Conservation (phyloP, 2,888 invertebrate genomes). For the Tenthredo livida region DNA sequence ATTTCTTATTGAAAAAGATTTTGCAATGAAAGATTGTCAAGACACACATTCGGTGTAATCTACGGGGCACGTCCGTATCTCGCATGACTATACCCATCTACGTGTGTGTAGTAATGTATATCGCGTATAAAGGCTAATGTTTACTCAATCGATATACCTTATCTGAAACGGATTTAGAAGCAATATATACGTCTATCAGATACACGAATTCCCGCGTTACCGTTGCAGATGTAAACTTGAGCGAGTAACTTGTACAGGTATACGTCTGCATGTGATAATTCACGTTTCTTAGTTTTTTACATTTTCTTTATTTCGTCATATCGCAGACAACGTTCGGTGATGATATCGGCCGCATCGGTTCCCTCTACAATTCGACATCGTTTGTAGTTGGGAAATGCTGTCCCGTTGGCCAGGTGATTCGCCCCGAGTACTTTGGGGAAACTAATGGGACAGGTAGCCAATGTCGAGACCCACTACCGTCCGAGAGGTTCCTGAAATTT, state of each 20-base stretch:
- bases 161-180: not conserved
- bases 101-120: not conserved
- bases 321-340: conserved; percentile 12
- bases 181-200: not conserved
- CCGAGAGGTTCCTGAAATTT: conserved; percentile 77
- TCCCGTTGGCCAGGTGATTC: conserved; percentile 64
- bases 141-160: conserved; percentile 35
- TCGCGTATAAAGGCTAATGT: not conserved
- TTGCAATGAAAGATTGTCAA: too few species aligned
- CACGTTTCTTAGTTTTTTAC: not conserved
- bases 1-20: too few species aligned
- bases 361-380: conserved; percentile 51
- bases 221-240: not conserved
- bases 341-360: not conserved
- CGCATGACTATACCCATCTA: not conserved
- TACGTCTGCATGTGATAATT: not conserved
- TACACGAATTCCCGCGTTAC: not conserved
- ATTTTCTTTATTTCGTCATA: not conserved
- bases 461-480: conserved; percentile 49
- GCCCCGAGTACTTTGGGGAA: not conserved
- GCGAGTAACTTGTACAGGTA: not conserved
- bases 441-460: not conserved
- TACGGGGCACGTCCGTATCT: not conserved
- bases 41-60: too few species aligned
- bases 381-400: conserved; percentile 74